phyloP scores from a whole-genome alignment of 2,888 invertebrate species.

The Volucella bombylans region DNA sequence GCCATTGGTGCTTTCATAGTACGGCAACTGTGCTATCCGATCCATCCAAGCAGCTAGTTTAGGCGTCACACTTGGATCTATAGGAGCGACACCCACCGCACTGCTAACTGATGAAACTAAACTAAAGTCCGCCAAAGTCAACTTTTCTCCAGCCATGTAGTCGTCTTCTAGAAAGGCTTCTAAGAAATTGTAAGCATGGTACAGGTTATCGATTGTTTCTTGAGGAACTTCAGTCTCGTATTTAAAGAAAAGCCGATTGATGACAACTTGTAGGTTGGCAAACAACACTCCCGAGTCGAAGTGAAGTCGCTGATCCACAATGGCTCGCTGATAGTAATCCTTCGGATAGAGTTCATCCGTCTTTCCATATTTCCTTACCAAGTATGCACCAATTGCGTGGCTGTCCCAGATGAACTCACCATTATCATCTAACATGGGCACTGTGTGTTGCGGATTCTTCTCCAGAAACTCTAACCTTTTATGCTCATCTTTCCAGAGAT shows the following conservation, averaged over 20 bases:
- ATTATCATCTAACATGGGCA: constrained; percentile 79
- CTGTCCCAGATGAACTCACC: constrained; percentile 79
- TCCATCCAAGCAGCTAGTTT: constrained; percentile 78
- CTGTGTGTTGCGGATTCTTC: constrained; percentile 81
- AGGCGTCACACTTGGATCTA: constrained; percentile 76
- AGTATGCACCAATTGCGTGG: constrained; percentile 80
- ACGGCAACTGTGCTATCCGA: constrained; percentile 77
- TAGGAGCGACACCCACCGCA: constrained; percentile 71
- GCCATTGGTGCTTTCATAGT: constrained; percentile 77
- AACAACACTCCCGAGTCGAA: constrained; percentile 80
- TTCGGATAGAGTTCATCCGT: constrained; percentile 79
- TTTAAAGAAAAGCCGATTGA: constrained; percentile 75
- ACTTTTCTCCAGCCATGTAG: constrained; percentile 77
- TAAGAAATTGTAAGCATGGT: constrained; percentile 78
- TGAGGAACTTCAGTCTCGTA: constrained; percentile 58
- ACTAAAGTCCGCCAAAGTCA: constrained; percentile 79
- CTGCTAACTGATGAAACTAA: constrained; percentile 76
- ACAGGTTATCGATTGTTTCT: constrained; percentile 76
- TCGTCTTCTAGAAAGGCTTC: constrained; percentile 77
- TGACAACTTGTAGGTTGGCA: constrained; percentile 77
- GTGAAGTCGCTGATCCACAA: constrained; percentile 81
- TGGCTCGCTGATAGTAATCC: constrained; percentile 78
- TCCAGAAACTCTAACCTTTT: constrained; percentile 75
- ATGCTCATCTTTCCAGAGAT: constrained; percentile 77
- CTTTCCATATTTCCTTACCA: constrained; percentile 79